phyloP scores from a whole-genome alignment of 2,888 invertebrate species.

The Hylaea fasciaria region DNA sequence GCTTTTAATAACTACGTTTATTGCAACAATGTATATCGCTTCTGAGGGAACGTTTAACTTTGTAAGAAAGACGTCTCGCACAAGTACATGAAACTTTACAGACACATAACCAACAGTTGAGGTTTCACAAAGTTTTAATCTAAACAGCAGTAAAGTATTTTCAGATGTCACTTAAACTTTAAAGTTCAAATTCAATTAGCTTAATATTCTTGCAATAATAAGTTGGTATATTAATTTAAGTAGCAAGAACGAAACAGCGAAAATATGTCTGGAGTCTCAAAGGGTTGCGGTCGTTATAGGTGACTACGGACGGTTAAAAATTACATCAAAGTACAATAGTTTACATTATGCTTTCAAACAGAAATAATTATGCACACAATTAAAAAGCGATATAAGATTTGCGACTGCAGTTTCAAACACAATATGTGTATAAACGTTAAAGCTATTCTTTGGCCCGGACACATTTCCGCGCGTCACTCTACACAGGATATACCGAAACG shows the following conservation, averaged over 20 bases:
- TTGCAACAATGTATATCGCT: background rate
- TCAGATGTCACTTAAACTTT: constrained; percentile 22
- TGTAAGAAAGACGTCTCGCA: constrained; percentile 23
- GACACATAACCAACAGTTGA: constrained; percentile 38
- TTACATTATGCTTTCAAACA: too few relatives aligned
- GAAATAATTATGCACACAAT: too few relatives aligned
- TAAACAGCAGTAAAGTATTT: constrained; percentile 36
- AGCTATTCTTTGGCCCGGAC: constrained; percentile 40
- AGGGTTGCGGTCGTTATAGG: constrained; percentile 10
- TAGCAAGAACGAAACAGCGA: constrained; percentile 22
- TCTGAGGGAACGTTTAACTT: constrained; percentile 22
- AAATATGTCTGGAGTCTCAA: constrained; percentile 23
- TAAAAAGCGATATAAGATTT: too few relatives aligned
- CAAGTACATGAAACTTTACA: constrained; percentile 27
- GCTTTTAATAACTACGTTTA: constrained; percentile 34
- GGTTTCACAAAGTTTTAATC: constrained; percentile 34
- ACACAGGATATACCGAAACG: constrained; percentile 31
- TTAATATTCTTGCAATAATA: constrained; percentile 29
- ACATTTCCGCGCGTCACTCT: constrained; percentile 38
- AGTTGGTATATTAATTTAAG: constrained; percentile 28
- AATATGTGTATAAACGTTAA: constrained; percentile 16
- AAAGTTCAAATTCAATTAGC: constrained; percentile 31
- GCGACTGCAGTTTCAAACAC: background rate
- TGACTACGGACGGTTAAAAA: background rate
- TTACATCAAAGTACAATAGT: background rate